These are phyloP conservation scores for Gavialis gangeticus DNA, from an alignment of 2,113 vertebrate species.

Conservation along the genomic window DNA sequence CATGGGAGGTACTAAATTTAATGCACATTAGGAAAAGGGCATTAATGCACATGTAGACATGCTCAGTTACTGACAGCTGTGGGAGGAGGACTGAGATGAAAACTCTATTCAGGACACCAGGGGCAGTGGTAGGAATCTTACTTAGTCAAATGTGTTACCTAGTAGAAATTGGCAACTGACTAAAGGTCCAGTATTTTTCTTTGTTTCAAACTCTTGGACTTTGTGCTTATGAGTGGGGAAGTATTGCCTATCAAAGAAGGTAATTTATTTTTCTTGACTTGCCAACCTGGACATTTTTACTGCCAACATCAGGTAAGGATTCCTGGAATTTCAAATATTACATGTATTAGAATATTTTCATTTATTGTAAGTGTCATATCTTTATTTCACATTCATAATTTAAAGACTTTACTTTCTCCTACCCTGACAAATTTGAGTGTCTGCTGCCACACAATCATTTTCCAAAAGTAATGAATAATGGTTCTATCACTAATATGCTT, in stretches of 20 bases:
- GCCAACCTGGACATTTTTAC: not conserved
- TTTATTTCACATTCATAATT: constrained; percentile 18
- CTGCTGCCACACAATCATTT: constrained; percentile 41
- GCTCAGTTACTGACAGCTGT: not conserved
- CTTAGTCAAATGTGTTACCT: not conserved
- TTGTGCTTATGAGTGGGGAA: not conserved
- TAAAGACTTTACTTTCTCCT: not conserved
- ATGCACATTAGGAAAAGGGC: too few relatives aligned
- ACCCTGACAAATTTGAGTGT: not conserved
- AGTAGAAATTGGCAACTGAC: not conserved
- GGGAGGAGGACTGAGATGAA: not conserved
- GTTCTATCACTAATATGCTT: not conserved
- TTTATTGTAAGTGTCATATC: not conserved
- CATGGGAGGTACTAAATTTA: too few relatives aligned
- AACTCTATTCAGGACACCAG: not conserved
- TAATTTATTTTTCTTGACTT: not conserved
- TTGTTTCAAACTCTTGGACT: not conserved
- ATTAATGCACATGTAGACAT: too few relatives aligned
- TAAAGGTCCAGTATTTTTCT: not conserved
- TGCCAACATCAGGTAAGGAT: not conserved
- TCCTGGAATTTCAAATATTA: not conserved
- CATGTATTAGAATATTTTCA: not conserved
- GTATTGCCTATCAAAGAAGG: not conserved
- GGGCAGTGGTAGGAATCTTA: not conserved
- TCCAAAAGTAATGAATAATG: constrained; percentile 31